Conservation (phyloP, 2,797 vertebrate species). For the Tachyglossus aculeatus region DNA sequence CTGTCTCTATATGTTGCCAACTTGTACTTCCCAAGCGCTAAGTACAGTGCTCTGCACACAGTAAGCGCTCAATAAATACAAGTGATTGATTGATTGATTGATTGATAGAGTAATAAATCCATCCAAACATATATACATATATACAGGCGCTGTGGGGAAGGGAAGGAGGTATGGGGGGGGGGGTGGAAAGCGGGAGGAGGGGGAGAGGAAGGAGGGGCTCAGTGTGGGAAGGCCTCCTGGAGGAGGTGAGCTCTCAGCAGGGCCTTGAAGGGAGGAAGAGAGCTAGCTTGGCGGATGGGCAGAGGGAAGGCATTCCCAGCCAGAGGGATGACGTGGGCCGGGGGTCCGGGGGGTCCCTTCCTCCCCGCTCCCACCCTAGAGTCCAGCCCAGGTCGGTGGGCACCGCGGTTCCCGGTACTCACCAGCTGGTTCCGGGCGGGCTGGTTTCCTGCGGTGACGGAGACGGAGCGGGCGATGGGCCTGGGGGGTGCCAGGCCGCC, state of each 20-base stretch:
- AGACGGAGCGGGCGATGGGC: constrained; percentile 83
- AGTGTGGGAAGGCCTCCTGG: no score
- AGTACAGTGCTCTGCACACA: no score
- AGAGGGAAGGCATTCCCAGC: no score
- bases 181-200: neutral
- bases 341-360: neutral
- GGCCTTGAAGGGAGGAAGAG: no score
- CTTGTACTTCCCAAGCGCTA: no score
- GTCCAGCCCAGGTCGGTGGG: rapidly evolving
- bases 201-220: no score
- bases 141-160: neutral
- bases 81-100: no score
- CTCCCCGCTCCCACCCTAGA: rapidly evolving
- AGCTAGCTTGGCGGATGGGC: no score
- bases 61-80: no score
- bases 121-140: neutral
- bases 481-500: constrained; percentile 80
- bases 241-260: no score
- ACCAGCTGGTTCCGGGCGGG: constrained; percentile 80
- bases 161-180: rapidly evolving
- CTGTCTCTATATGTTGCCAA: no score
- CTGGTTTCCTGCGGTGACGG: constrained; percentile 75
- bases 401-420: constrained; percentile 45
- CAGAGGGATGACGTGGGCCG: rapidly evolving
- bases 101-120: neutral